Evolutionary conservation across 2,797 vertebrate species (phyloP).

Genomic region (Phataginus tricuspis): DNA sequence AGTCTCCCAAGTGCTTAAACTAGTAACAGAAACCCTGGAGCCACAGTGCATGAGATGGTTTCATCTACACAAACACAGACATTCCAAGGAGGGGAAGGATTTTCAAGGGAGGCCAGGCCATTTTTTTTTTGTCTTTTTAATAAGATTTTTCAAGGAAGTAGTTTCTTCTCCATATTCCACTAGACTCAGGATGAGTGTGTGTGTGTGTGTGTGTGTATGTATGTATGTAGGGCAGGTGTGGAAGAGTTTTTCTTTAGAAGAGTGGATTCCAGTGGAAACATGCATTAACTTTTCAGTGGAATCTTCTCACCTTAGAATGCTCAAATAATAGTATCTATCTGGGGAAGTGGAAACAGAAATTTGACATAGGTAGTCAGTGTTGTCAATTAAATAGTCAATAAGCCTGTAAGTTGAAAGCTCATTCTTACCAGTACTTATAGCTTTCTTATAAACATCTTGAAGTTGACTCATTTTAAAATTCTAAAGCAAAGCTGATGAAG

Average conservation of each 20-base stretch:
- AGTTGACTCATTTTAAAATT: background rate
- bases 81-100: slow-evolving; percentile 13
- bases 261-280: background rate
- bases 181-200: background rate
- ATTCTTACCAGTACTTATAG: background rate
- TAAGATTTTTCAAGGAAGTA: slow-evolving; percentile 42
- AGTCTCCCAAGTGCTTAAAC: background rate
- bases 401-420: background rate
- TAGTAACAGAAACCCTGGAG: slow-evolving; percentile 55
- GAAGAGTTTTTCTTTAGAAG: background rate
- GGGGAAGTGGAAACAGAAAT: background rate
- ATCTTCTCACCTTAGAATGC: background rate
- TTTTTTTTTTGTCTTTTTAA: background rate
- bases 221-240: background rate
- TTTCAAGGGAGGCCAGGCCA: background rate
- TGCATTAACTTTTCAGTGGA: background rate
- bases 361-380: slow-evolving; percentile 6
- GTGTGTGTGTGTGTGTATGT: background rate
- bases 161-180: slow-evolving; percentile 28
- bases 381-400: slow-evolving; percentile 12
- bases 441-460: slow-evolving; percentile 6
- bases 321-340: background rate
- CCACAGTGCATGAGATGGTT: background rate
- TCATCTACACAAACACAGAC: slow-evolving; percentile 30
- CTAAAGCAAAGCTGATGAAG: background rate